A percentile compares a stretch with the other conserved stretches of the same genome.
phyloP scores from a whole-genome alignment of 2,797 vertebrate genomes.

The Schizothorax lantsangensis region DNA sequence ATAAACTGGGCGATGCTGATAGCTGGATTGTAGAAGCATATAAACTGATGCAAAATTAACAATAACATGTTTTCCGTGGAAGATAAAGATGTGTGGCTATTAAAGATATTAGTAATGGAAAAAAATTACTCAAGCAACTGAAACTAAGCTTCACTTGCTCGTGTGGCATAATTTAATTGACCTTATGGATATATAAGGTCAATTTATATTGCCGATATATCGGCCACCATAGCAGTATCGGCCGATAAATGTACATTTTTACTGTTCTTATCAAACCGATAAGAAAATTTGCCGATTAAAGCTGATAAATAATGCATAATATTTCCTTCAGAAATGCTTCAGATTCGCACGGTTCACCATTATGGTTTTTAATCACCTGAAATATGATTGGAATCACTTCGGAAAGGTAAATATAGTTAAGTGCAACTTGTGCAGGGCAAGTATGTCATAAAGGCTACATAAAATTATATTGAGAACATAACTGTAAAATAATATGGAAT shows the following conservation, averaged over 20 bases:
- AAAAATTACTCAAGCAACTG: neutral
- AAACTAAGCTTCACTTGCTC: neutral
- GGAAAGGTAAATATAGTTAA: neutral
- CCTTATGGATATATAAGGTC: neutral
- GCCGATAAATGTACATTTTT: neutral
- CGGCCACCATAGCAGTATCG: neutral
- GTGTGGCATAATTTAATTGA: neutral
- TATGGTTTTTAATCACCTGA: neutral
- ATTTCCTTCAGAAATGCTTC: neutral
- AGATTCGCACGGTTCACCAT: neutral
- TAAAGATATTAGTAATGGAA: neutral
- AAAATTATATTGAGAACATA: neutral
- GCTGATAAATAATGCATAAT: neutral
- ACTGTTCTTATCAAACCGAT: neutral
- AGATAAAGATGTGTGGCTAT: neutral
- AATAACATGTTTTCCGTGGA: neutral
- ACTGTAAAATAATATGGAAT: neutral
- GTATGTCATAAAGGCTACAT: neutral
- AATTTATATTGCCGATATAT: neutral
- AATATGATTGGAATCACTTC: neutral
- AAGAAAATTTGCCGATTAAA: neutral
- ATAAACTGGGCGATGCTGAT: neutral
- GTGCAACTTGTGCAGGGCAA: neutral
- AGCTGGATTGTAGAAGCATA: fast-evolving
- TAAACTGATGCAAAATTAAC: neutral